Percentiles rank a stretch among this genome's conserved stretches.
phyloP scores from a whole-genome alignment of 2,888 invertebrate genomes.

The Baccha elongata region DNA sequence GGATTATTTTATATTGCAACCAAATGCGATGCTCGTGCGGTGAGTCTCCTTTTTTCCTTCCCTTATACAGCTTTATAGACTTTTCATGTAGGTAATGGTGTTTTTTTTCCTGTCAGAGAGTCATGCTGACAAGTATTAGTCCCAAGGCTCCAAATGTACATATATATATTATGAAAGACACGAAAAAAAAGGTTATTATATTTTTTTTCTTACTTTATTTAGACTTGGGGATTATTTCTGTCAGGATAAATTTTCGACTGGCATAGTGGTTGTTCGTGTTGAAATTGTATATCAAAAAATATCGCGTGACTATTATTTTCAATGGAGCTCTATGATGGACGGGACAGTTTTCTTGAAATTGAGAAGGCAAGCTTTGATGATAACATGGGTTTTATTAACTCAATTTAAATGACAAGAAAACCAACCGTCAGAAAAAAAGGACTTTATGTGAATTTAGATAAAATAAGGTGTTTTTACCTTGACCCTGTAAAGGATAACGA shows the following conservation, averaged over 20 bases:
- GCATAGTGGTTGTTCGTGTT: slow-evolving; percentile 3
- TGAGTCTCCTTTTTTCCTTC: slow-evolving; percentile 42
- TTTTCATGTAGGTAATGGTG: not conserved
- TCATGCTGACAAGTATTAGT: slow-evolving; percentile 25
- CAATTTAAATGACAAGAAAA: slow-evolving; percentile 13
- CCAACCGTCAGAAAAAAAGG: not conserved
- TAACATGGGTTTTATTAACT: slow-evolving; percentile 21
- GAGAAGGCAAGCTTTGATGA: slow-evolving; percentile 31
- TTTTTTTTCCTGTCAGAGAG: slow-evolving; percentile 2
- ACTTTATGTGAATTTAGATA: not conserved
- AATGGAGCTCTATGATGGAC: not conserved
- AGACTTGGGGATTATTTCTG: slow-evolving; percentile 19
- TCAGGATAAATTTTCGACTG: slow-evolving; percentile 2
- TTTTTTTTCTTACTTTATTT: slow-evolving; percentile 34
- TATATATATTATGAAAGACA: no score
- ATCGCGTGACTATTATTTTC: slow-evolving; percentile 59
- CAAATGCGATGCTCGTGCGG: slow-evolving; percentile 72
- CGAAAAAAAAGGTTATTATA: slow-evolving; percentile 28
- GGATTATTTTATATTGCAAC: slow-evolving; percentile 70
- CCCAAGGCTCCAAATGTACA: not conserved
- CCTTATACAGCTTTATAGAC: not conserved
- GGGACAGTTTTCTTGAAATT: slow-evolving; percentile 12
- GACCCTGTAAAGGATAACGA: not conserved
- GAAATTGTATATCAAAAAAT: slow-evolving; percentile 31
- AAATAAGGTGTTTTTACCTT: slow-evolving; percentile 9